Evolutionary conservation across 2,113 vertebrate genomes (phyloP).

Genomic region (Cyanoliseus patagonus): DNA sequence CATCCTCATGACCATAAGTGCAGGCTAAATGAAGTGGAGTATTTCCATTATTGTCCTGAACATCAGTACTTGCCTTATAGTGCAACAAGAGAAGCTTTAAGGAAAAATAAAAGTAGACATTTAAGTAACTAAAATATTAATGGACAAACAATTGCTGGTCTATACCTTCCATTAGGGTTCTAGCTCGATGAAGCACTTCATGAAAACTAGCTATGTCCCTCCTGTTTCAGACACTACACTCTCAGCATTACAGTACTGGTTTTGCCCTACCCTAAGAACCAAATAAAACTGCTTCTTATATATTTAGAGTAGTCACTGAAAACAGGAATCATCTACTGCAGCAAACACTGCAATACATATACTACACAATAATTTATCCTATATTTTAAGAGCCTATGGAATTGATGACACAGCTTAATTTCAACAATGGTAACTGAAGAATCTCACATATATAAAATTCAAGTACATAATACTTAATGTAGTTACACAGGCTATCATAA

Average conservation of each 20-base stretch:
- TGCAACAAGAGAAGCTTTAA: slow-evolving; percentile 90
- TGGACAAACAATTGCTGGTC: not conserved
- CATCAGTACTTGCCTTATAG: slow-evolving; percentile 86
- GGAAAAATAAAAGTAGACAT: not conserved
- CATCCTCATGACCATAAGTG: slow-evolving; percentile 92
- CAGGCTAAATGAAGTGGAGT: slow-evolving; percentile 94
- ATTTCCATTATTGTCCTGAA: slow-evolving; percentile 93
- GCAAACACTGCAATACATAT: not conserved
- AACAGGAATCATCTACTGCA: not conserved
- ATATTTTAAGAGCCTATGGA: not conserved
- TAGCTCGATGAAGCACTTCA: not conserved
- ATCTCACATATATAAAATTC: not conserved
- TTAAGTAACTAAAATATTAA: slow-evolving; percentile 3
- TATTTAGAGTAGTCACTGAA: not conserved
- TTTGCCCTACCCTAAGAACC: not conserved
- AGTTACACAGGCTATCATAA: not conserved
- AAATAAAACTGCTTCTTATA: not conserved
- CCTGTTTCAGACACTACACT: not conserved
- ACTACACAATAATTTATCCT: not conserved
- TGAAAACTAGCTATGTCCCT: not conserved
- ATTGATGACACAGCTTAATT: not conserved
- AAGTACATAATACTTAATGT: not conserved
- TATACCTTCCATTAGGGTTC: not conserved
- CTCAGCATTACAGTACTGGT: not conserved
- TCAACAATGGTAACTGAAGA: not conserved